Conservation (phyloP, 1,140 invertebrate species). For the Drosophila auraria region DNA sequence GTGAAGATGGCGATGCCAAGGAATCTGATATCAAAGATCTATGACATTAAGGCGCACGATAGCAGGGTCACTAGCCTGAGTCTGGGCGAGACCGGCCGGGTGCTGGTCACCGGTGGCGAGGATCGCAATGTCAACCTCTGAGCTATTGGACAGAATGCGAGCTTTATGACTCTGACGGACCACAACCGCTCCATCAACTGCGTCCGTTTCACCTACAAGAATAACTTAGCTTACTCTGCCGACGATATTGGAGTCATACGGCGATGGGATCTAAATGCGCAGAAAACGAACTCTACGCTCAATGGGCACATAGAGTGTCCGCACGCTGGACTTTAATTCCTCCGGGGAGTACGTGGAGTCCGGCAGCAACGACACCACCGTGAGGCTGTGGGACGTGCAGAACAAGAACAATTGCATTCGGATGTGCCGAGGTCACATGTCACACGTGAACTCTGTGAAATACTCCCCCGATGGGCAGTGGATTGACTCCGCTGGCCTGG, state of each 20-base stretch:
- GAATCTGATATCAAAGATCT: conserved; percentile 70
- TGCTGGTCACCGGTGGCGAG: conserved; percentile 98
- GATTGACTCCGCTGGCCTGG: conserved; percentile 97
- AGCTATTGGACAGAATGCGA: conserved; percentile 97
- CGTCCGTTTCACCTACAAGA: conserved; percentile 96
- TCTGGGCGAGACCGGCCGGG: conserved; percentile 94
- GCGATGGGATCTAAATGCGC: conserved; percentile 98
- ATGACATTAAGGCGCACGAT: conserved; percentile 94
- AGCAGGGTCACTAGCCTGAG: conserved; percentile 94
- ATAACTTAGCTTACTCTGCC: conserved; percentile 97
- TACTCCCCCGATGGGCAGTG: conserved; percentile 99
- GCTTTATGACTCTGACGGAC: conserved; percentile 96
- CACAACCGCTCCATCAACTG: conserved; percentile 97
- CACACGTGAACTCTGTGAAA: conserved; percentile 95
- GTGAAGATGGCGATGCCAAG: conserved; percentile 72
- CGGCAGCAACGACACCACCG: conserved; percentile 95
- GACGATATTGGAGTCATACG: conserved; percentile 96
- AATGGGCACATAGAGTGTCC: conserved; percentile 97
- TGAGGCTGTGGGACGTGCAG: conserved; percentile 89
- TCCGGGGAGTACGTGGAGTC: conserved; percentile 97
- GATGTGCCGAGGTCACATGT: conserved; percentile 94
- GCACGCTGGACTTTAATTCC: conserved; percentile 97
- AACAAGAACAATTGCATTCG: conserved; percentile 93
- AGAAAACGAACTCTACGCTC: conserved; percentile 95
- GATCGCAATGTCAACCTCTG: conserved; percentile 99